Conservation (phyloP, 2,797 vertebrate species). For the Gobio occitaniae region DNA sequence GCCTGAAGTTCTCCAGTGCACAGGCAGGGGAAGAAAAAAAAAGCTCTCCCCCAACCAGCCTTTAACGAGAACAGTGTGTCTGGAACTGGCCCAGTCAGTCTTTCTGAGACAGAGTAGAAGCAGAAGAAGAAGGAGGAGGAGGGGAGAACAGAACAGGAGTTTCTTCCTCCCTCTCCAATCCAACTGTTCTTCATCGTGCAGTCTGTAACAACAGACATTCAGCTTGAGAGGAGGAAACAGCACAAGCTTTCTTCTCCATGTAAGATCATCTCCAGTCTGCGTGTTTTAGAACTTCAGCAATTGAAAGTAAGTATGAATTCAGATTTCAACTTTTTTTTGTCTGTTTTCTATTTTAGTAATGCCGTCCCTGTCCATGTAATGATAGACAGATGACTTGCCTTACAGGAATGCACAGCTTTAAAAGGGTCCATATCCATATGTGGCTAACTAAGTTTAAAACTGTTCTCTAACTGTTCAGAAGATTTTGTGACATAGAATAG, state of each 20-base stretch:
- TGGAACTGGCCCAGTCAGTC: conserved; percentile 55
- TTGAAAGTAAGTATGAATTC: conserved; percentile 36
- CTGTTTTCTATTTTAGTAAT: conserved; percentile 11
- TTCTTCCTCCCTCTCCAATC: conserved; percentile 60
- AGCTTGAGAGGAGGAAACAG: conserved; percentile 45
- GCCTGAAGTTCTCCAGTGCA: conserved; percentile 52
- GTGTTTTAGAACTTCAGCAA: conserved; percentile 32
- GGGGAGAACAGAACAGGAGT: conserved; percentile 63
- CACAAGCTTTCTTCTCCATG: conserved; percentile 16
- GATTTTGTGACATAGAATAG: not conserved
- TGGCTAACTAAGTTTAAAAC: conserved; percentile 13
- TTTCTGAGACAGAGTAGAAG: conserved; percentile 48
- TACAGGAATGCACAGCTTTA: conserved; percentile 27
- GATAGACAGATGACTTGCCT: conserved; percentile 21
- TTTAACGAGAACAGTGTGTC: conserved; percentile 93
- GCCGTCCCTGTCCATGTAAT: not conserved
- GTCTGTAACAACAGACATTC: conserved; percentile 65
- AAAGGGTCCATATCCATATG: conserved; percentile 13
- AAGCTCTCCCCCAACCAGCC: conserved; percentile 70
- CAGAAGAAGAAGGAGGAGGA: conserved; percentile 49
- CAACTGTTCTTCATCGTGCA: conserved; percentile 43
- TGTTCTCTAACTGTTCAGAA: not conserved
- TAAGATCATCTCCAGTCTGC: conserved; percentile 9
- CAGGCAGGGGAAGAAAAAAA: conserved; percentile 57
- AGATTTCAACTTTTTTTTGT: not conserved